Base-by-base conservation (phyloP, 2,888 invertebrate genomes). In the Dryobotodes eremita region DNA sequence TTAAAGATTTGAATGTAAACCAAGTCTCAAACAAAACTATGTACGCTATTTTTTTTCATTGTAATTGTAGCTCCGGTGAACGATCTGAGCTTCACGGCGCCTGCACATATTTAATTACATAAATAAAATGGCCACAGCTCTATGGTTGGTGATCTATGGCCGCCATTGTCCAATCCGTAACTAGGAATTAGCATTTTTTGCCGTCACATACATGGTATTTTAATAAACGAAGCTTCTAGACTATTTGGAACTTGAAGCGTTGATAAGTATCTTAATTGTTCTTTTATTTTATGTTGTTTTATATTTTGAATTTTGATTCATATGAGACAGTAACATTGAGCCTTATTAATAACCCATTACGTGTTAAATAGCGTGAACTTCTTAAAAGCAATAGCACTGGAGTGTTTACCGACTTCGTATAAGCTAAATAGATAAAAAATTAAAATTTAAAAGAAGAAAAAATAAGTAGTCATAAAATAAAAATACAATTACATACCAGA, bases 51-150 rank as follows among this genome's bases (percentile, higher is more conserved):
- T 79, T 79, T 73, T 85, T 36, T 86, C 75, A 82, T 83, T 82
- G 71, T 77, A 85, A 88, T 88, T 79, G 85, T 91, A 91, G 91
- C 91, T 68, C 73, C 85, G 88, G 86, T 88, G 87, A 91, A 92
- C 88, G 92, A 91, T 92, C 94, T 91, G 75, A 71, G 84, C 88
- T 92, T 94, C 95, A 95, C 95, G 95, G 94, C 79, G 86, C 78
- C 82, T 93, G 95, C 90, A 88, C 95, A 93, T 86, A 86, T 88
- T 92, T 95, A 95, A 95, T 95, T 95, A 93, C 93, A 91, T 86
- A 91, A 90, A 89, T 90, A 89, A 87, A 85, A 86, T 85, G 85
- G 83, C 88, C 86, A 87, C 66, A 62, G 36, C 62, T 82, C 82
- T 76, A 66, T 82, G 77, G 55, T 64, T 71, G 71, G 94, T 94